Evolutionary conservation across 2,797 vertebrate genomes (phyloP).

Genomic region (Malacoraja senta): DNA sequence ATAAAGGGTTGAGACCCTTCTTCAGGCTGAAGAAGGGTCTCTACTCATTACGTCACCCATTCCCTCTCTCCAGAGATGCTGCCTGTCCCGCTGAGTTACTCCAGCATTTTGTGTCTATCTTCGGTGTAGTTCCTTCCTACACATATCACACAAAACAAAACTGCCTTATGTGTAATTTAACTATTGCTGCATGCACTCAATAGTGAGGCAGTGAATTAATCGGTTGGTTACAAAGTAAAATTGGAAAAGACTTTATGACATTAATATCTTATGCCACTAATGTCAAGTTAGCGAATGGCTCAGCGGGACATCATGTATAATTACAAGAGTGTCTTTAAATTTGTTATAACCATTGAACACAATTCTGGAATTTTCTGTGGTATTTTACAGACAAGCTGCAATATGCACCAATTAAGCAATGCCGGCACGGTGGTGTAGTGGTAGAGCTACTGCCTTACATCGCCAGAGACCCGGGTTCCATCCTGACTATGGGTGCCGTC

Average conservation of each 20-base stretch:
- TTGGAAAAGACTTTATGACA: neutral
- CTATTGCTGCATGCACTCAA: neutral
- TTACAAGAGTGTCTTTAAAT: neutral
- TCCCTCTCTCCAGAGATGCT: too few relatives aligned
- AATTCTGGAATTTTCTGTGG: neutral
- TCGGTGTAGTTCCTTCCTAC: too few relatives aligned
- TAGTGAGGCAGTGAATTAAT: neutral
- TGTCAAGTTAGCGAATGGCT: neutral
- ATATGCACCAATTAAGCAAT: neutral
- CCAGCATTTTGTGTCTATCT: too few relatives aligned
- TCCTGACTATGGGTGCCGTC: too few relatives aligned
- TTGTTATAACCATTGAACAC: neutral
- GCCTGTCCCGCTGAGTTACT: too few relatives aligned
- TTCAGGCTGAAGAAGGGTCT: too few relatives aligned
- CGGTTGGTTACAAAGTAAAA: neutral
- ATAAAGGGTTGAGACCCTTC: too few relatives aligned
- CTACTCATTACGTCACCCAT: too few relatives aligned
- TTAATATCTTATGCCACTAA: neutral
- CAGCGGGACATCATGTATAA: neutral
- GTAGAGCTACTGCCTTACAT: too few relatives aligned
- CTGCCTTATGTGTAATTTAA: neutral
- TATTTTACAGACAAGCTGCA: neutral
- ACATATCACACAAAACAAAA: neutral
- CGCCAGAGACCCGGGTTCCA: too few relatives aligned
- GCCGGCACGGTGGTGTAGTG: too few relatives aligned